Base-by-base conservation (phyloP, 2,113 vertebrate genomes). In the Pomatostomus ruficeps region DNA sequence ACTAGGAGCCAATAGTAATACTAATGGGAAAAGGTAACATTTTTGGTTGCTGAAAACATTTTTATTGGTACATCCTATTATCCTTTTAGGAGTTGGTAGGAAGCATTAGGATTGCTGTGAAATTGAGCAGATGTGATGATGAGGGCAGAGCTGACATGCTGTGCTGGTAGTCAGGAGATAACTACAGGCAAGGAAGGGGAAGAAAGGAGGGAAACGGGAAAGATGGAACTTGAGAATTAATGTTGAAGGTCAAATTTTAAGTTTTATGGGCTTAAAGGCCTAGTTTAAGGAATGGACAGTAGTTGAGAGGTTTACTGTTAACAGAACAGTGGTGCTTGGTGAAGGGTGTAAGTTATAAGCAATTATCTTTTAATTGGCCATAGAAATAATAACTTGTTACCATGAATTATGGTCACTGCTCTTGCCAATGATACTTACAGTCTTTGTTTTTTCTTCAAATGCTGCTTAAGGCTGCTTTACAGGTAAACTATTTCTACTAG, bases 401-500 rank as follows among this genome's bases (percentile, higher is more conserved):
- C 1, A 1, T 71, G 31, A 74, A 22, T 91, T 88, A 23, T n/a
- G 28, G 33, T 79, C 7, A 7, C 42, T 83, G 29, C 21, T 92
- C n/a, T 68, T 89, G 52, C 38, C 16, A 72, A 1, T 35, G 26
- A 5, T 93, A 7, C 67, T 96, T 51, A 96, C 83, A 65, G 93
- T 82, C 67, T 95, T 81, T 95, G 25, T 80, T 86, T 97, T 95
- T 86, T 72, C 58, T 92, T 94, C 91, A 96, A 97, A 97, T 96
- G 98, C 98, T 97, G 93, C 96, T 88, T 96, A 98, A 98, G 99
- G 98, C 99, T 98, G 98, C 98, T 95, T 96, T 99, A 96, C 98
- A 99, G 99, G 99, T 99, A 98, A 99, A 98, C 83, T 78, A 84
- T 82, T 97, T 78, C 35, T 65, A 63, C 28, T 74, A 59, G 24